A percentile compares a stretch with the other conserved stretches of the same genome.
These are phyloP conservation scores for Meiosimyza decipiens DNA, from an alignment of 2,888 invertebrate genomes.

Conservation along the genomic window DNA sequence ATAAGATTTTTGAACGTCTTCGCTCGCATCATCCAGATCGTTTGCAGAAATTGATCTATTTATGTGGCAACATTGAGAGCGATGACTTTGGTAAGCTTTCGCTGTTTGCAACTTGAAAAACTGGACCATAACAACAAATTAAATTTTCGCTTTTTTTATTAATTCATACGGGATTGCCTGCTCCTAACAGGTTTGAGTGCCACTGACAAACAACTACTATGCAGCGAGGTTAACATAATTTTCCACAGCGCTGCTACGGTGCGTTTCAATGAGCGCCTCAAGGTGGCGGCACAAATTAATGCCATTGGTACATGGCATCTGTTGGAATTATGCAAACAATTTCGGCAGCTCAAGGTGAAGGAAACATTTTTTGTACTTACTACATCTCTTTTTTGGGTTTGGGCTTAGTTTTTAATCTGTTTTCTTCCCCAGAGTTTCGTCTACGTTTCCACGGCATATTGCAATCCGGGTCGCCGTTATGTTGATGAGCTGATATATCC, in stretches of 20 bases:
- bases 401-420: not conserved
- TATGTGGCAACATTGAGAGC: constrained; percentile 78
- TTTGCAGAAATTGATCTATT: constrained; percentile 75
- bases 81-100: constrained; percentile 55
- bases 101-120: too few relatives aligned
- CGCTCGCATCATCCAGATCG: constrained; percentile 73
- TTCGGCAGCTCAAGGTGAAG: constrained; percentile 78
- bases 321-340: constrained; percentile 83
- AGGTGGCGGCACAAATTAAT: constrained; percentile 88
- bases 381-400: too few relatives aligned
- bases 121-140: too few relatives aligned
- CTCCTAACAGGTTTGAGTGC: constrained; percentile 70
- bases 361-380: not conserved
- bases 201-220: constrained; percentile 73
- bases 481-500: constrained; percentile 89
- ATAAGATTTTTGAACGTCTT: constrained; percentile 80
- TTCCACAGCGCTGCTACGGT: constrained; percentile 98
- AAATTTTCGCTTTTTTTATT: too few relatives aligned
- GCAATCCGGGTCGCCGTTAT: constrained; percentile 86
- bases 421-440: constrained; percentile 73
- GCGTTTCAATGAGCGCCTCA: constrained; percentile 90
- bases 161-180: not conserved
- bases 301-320: constrained; percentile 88
- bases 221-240: constrained; percentile 80
- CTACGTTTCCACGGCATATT: constrained; percentile 96